A percentile compares a stretch with the other conserved stretches of the same genome.
phyloP scores from a whole-genome alignment of 2,888 invertebrate genomes.

The Spodoptera exigua region DNA sequence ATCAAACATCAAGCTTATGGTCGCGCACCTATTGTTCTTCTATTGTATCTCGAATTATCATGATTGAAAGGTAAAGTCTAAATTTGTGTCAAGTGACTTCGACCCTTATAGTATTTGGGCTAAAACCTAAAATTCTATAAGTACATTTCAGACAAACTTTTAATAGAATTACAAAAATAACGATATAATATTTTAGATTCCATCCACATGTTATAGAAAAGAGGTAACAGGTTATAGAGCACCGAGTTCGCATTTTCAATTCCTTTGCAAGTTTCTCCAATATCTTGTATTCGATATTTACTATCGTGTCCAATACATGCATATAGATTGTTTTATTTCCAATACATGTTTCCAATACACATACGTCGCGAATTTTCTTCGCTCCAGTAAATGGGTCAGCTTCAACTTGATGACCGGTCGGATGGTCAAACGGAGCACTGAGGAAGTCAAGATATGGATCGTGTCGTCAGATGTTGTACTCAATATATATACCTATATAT shows the following conservation, averaged over 20 bases:
- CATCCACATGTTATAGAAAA: too few species aligned
- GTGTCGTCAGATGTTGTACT: background rate
- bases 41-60: too few species aligned
- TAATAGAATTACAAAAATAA: too few species aligned
- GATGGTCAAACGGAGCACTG: slow-evolving; percentile 37
- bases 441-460: slow-evolving; percentile 17
- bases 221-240: background rate
- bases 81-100: too few species aligned
- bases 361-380: slow-evolving; percentile 25
- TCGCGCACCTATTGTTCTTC: too few species aligned
- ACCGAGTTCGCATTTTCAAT: slow-evolving; percentile 24
- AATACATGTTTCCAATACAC: slow-evolving; percentile 17
- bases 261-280: slow-evolving; percentile 38
- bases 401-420: slow-evolving; percentile 42
- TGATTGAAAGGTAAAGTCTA: too few species aligned
- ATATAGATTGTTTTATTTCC: slow-evolving; percentile 38
- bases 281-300: slow-evolving; percentile 25
- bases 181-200: too few species aligned
- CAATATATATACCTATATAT: too few species aligned
- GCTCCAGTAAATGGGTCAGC: slow-evolving; percentile 49
- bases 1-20: too few species aligned
- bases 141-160: too few species aligned
- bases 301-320: slow-evolving; percentile 11
- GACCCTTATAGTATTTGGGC: too few species aligned
- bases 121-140: too few species aligned